A percentile compares a stretch with the other conserved stretches of the same genome.
phyloP scores from a whole-genome alignment of 1,140 invertebrate species.

The Lethocerus indicus region DNA sequence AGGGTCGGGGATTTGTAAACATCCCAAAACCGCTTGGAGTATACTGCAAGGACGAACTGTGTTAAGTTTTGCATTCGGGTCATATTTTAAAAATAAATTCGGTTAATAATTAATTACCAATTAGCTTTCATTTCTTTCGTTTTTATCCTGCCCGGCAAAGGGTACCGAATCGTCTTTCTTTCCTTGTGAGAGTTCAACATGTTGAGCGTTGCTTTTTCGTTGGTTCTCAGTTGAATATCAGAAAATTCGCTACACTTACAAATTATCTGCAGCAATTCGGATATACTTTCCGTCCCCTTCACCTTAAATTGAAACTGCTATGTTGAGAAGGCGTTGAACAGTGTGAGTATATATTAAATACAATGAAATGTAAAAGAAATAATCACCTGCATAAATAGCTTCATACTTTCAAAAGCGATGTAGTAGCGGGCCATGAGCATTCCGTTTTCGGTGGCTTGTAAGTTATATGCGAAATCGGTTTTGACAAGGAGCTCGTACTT shows the following conservation, averaged over 20 bases:
- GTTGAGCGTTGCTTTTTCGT: conserved; percentile 40
- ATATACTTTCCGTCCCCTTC: conserved; percentile 27
- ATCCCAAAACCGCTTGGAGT: conserved; percentile 54
- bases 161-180: conserved; percentile 32
- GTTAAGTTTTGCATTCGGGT: background rate
- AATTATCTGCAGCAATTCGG: conserved; percentile 27
- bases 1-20: conserved; percentile 44
- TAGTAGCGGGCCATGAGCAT: conserved; percentile 45
- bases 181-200: conserved; percentile 36
- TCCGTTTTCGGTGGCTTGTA: conserved; percentile 33
- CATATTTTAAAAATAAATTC: conserved; percentile 4
- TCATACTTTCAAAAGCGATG: conserved; percentile 43
- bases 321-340: background rate
- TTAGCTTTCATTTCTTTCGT: conserved; percentile 45
- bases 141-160: conserved; percentile 40
- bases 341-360: background rate
- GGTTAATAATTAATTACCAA: conserved; percentile 35
- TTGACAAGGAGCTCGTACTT: conserved; percentile 32
- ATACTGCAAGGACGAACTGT: conserved; percentile 31
- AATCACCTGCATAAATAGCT: conserved; percentile 32
- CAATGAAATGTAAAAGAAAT: background rate
- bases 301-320: conserved; percentile 19
- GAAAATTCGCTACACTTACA: conserved; percentile 37
- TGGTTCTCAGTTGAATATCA: conserved; percentile 38
- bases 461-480: conserved; percentile 27